Evolutionary conservation across 2,888 invertebrate genomes (phyloP), one percentile per base, ranked within the genome.

Genomic region (Gisinianus flammeolus): DNA sequence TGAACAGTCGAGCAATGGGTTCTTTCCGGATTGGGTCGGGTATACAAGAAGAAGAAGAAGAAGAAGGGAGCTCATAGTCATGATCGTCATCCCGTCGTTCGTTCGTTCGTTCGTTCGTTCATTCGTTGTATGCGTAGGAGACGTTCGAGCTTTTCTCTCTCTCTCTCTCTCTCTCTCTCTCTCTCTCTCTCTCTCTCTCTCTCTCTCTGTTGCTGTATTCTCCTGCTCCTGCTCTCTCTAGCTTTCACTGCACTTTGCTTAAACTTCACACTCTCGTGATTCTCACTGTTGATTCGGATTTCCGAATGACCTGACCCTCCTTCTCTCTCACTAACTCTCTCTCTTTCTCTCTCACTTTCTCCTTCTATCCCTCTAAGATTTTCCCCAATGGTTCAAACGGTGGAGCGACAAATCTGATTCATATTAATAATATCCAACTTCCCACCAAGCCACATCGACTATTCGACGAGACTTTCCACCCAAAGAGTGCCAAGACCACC

Each of bases 261-360:
- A 69, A 69, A 44, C 69, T 69, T 69, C 69, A 69, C 69, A 69
- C 69, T 69, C 69, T 69, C 69, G 44, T 69, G 69, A 71, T 71
- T 71, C 54, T 56, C 56, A 71, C 71, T 71, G 56, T 58, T 56
- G 33, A 71, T 58, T 71, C 71, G 71, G 54, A 56, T 56, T 71
- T 71, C 56, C 71, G 71, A 71, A 71, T 71, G 58, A 56, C 71
- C 71, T 71, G 71, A 71, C 71, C 71, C 56, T 58, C 71, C 71
- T 69, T 69, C 44, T 56, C 58, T 58, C 0, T 6, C 24, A 10
- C 58, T 6, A 1, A 10, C 28, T 28, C 26, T 26, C 28, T 26
- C 62, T 58, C 58, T 22, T 6, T 58, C 58, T 24, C n/a, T 22
- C 56, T n/a, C n/a, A n/a, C n/a, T n/a, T n/a, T 56, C 24, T 2